Base-by-base conservation (phyloP, 2,113 vertebrate genomes). In the Calonectris borealis region DNA sequence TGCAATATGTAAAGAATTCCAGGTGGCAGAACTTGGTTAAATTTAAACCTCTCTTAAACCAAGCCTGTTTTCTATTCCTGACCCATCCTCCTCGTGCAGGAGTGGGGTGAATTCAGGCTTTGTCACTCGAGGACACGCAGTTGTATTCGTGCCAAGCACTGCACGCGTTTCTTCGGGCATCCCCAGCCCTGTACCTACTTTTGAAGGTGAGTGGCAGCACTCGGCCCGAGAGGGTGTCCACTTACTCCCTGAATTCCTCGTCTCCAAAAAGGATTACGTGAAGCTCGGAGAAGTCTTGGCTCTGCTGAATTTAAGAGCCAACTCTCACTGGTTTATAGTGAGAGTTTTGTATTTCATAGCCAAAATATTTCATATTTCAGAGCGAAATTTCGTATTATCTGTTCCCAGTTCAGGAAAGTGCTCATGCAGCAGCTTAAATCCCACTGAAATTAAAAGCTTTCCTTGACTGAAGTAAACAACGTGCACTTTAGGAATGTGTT, bases 81-180 rank as follows among this genome's bases (percentile, higher is more conserved):
- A 22, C 7, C 36, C 17, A 5, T 15, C 32, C 60, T 64, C 32
- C 57, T 24, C 1, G 0, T 9, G 36, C 24, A 34, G 44, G 36
- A 51, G 24, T 2, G 4, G 27, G 34, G 32, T 2, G 10, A 46
- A 14, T 19, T 26, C 3, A 3, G 78, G 58, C 38, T 65, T 31
- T 72, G 65, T 22, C 38, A 3, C 36, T 9, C 0, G 0, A 75
- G 81, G 36, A 57, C 60, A 26, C 1, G 0, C 4, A 55, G 46
- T 2, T 55, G 48, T 20, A 5, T 3, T 31, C n/a, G 3, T 5
- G 25, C 48, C 62, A 16, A 16, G 31, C n/a, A 1, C 48, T 4
- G 10, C 3, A 2, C 1, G 0, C 1, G 7, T 13, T 49, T 4
- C 40, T 42, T 40, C 3, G 2, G 5, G 0, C 13, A 4, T 8